Evolutionary conservation across 2,113 vertebrate species (phyloP).

Genomic region (Hypanus sabinus): DNA sequence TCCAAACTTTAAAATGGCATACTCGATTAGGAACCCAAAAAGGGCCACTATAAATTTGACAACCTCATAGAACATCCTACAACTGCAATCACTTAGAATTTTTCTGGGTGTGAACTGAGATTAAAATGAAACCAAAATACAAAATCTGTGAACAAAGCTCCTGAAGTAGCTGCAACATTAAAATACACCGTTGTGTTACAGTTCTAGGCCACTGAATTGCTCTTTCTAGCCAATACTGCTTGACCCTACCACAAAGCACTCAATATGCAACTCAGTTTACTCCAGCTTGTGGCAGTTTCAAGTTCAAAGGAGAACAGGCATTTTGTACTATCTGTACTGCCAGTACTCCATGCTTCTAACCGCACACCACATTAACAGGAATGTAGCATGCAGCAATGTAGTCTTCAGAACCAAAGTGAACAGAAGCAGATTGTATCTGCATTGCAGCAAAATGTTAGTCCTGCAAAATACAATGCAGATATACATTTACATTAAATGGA

Average conservation of each 20-base stretch:
- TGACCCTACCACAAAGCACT: neutral
- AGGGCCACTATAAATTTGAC: neutral
- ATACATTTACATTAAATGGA: neutral
- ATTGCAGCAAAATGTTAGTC: slow-evolving; percentile 3
- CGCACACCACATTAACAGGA: neutral
- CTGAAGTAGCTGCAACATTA: neutral
- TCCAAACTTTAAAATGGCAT: neutral
- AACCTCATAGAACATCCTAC: neutral
- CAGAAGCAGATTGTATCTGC: slow-evolving; percentile 5
- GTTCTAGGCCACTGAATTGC: neutral
- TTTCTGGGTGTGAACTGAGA: neutral
- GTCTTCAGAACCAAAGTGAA: neutral
- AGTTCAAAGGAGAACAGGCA: neutral
- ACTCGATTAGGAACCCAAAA: neutral
- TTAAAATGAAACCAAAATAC: neutral
- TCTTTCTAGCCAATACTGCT: neutral
- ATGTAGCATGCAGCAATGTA: neutral
- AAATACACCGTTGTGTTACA: neutral
- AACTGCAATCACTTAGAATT: neutral
- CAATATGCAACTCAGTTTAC: neutral
- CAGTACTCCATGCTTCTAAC: neutral
- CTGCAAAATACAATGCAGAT: neutral
- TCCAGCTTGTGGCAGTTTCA: neutral
- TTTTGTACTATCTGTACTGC: neutral
- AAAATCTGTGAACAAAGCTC: neutral